A percentile compares a stretch with the other conserved stretches of the same genome.
Evolutionary conservation across 1,140 invertebrate species (phyloP).

Genomic region (Spodoptera frugiperda): DNA sequence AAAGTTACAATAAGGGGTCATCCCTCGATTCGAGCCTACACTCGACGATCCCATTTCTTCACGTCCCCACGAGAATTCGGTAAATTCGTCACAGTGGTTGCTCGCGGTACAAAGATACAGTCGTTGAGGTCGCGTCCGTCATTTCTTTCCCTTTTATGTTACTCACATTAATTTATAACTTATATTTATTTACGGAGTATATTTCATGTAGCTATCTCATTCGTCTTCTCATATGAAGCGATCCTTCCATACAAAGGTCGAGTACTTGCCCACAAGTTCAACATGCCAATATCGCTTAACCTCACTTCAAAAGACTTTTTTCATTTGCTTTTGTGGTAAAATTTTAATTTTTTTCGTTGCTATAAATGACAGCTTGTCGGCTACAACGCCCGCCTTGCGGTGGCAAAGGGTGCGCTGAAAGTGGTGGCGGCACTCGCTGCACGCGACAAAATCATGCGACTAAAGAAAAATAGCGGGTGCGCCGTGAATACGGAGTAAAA

Average conservation of each 20-base stretch:
- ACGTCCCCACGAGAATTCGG: slow-evolving; percentile 6
- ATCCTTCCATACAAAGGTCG: slow-evolving; percentile 16
- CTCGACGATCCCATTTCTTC: slow-evolving; percentile 18
- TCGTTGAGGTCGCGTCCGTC: slow-evolving; percentile 25
- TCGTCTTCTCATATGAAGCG: slow-evolving; percentile 12
- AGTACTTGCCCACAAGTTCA: not conserved
- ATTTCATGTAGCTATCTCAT: slow-evolving; percentile 6
- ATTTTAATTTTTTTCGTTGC: slow-evolving; percentile 4
- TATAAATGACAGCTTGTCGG: slow-evolving; percentile 35
- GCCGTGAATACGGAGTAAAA: not conserved
- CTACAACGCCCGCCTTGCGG: slow-evolving; percentile 7
- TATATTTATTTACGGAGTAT: slow-evolving; percentile 14
- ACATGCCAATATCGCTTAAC: slow-evolving; percentile 1
- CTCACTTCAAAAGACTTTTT: slow-evolving; percentile 26
- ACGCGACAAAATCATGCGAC: slow-evolving; percentile 33
- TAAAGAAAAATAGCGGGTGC: slow-evolving; percentile 16
- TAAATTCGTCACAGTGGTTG: slow-evolving; percentile 31
- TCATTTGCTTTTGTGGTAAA: slow-evolving; percentile 19
- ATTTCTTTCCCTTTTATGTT: slow-evolving; percentile 31
- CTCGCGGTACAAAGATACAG: slow-evolving; percentile 3
- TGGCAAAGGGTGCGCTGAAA: slow-evolving; percentile 9
- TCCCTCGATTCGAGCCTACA: slow-evolving; percentile 17
- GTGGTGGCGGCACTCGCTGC: slow-evolving; percentile 20
- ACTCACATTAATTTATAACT: not conserved
- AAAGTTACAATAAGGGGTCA: slow-evolving; percentile 24